Conservation (phyloP, 2,888 invertebrate genomes). For the Nasonovia ribisnigri region DNA sequence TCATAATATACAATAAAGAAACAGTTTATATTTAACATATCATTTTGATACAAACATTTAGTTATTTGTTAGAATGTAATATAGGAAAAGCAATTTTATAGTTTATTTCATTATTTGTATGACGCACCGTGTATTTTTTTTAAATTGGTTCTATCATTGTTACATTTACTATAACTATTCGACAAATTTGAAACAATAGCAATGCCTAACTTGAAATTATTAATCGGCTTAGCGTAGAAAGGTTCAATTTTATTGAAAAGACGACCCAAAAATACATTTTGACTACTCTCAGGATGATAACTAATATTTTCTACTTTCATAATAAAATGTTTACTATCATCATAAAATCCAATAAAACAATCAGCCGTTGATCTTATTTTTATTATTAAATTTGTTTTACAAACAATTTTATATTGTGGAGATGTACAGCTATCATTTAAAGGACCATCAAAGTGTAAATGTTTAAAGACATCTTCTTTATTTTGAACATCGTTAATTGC, state of each 20-base stretch:
- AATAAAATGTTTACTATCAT: neutral
- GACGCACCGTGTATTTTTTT: no score
- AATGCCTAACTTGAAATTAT: neutral
- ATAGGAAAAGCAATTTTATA: no score
- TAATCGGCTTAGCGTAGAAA: neutral
- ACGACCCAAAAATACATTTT: neutral
- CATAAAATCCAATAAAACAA: neutral
- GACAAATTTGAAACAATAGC: neutral
- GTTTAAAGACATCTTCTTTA: neutral
- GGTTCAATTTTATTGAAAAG: neutral
- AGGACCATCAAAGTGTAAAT: neutral
- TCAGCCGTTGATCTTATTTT: neutral
- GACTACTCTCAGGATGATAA: neutral
- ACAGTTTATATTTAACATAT: no score
- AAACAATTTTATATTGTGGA: neutral
- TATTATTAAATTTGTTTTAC: neutral
- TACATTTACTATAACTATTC: neutral
- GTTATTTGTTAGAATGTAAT: no score
- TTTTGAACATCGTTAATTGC: neutral
- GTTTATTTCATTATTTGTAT: no score
- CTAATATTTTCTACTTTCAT: neutral
- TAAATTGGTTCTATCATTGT: neutral
- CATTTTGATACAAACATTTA: no score
- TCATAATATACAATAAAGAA: no score
- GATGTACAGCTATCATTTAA: neutral